A percentile compares a stretch with the other conserved stretches of the same genome.
These are phyloP conservation scores for Trematocara zebra DNA, from an alignment of 2,113 vertebrate species.

Conservation along the genomic window DNA sequence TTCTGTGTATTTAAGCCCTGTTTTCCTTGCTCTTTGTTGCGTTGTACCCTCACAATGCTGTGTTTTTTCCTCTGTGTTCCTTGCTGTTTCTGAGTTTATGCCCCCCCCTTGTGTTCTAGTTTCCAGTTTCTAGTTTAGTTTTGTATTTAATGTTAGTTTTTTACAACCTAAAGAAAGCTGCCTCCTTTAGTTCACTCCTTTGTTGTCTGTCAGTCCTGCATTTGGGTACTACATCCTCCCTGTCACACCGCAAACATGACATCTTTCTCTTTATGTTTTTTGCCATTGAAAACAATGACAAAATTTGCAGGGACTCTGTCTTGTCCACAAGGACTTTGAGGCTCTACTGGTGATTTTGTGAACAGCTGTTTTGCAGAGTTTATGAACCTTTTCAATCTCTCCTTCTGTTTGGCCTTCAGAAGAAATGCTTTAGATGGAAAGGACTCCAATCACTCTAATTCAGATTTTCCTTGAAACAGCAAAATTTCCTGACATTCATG, in stretches of 20 bases:
- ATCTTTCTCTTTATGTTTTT: not conserved
- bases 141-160: too few relatives aligned
- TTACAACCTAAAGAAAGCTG: too few relatives aligned
- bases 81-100: not conserved
- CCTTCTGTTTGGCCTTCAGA: not conserved
- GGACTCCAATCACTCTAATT: not conserved
- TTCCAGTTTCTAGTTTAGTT: too few relatives aligned
- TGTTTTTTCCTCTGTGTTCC: not conserved
- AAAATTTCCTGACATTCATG: not conserved
- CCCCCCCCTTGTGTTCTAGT: too few relatives aligned
- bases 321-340: too few relatives aligned
- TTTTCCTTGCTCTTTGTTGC: not conserved
- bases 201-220: not conserved
- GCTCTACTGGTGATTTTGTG: not conserved
- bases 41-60: not conserved
- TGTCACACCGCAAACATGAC: not conserved
- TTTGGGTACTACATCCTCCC: not conserved
- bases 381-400: too few relatives aligned
- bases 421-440: not conserved
- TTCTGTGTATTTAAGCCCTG: not conserved
- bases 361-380: not conserved
- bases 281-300: constrained; percentile 5
- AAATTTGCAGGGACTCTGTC: not conserved
- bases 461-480: not conserved
- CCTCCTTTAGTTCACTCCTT: too few relatives aligned